Conservation (phyloP, 2,113 vertebrate species). For the Microtus montanus region DNA sequence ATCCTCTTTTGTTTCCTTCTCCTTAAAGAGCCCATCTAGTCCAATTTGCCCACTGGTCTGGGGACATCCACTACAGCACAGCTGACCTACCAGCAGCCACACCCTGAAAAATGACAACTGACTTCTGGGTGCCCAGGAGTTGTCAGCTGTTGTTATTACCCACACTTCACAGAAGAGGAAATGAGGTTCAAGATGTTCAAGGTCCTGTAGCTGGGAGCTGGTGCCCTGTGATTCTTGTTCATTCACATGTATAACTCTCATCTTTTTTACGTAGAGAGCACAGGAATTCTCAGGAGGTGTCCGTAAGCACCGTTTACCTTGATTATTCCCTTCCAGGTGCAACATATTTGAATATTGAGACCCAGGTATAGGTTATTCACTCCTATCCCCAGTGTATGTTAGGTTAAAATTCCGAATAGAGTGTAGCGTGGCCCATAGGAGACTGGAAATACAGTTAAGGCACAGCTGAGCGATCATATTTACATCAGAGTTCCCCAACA, state of each 20-base stretch:
- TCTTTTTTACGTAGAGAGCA: not conserved
- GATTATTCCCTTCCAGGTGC: not conserved
- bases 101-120: not conserved
- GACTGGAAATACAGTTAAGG: not conserved
- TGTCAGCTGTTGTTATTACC: not conserved
- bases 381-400: not conserved
- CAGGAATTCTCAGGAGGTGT: not conserved
- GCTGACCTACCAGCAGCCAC: not conserved
- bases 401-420: not conserved
- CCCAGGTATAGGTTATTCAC: not conserved
- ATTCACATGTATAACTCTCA: not conserved
- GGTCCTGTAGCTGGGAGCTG: not conserved
- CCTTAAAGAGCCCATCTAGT: not conserved
- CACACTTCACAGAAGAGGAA: not conserved
- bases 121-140: not conserved
- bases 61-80: not conserved
- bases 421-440: too few relatives aligned
- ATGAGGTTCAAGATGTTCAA: not conserved
- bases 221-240: not conserved
- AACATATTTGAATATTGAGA: not conserved
- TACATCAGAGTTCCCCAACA: fast-evolving
- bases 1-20: not conserved
- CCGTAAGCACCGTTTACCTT: not conserved
- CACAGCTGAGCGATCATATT: not conserved
- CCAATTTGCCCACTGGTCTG: not conserved